phyloP scores from a whole-genome alignment of 1,140 invertebrate genomes.

The Araneus ventricosus region DNA sequence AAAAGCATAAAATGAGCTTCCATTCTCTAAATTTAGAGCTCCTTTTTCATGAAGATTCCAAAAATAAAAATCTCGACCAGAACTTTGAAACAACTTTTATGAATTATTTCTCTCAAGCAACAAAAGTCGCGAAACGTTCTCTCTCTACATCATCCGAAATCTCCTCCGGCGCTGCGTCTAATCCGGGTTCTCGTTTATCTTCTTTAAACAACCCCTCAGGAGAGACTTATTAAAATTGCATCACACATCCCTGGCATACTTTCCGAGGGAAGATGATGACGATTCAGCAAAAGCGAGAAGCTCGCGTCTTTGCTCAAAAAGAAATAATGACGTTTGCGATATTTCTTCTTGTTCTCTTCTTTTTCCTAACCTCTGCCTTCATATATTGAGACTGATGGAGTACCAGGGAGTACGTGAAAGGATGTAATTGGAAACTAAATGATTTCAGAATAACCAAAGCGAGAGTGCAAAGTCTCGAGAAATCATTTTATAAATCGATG shows the following conservation, averaged over 20 bases:
- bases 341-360: not conserved
- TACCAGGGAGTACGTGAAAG: not conserved
- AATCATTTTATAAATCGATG: too few relatives aligned
- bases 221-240: not conserved
- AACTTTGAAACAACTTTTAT: too few relatives aligned
- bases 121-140: too few relatives aligned
- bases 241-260: not conserved
- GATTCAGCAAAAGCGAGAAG: not conserved
- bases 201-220: not conserved
- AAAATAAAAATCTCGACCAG: too few relatives aligned
- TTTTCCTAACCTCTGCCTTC: not conserved
- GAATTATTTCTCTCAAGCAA: too few relatives aligned
- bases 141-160: not conserved
- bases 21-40: too few relatives aligned
- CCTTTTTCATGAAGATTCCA: too few relatives aligned
- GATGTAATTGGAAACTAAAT: not conserved
- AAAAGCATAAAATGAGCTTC: too few relatives aligned
- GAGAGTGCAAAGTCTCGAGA: too few relatives aligned
- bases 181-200: not conserved
- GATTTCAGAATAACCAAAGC: not conserved
- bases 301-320: not conserved
- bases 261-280: not conserved
- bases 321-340: not conserved
- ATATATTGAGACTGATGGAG: not conserved
- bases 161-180: not conserved